These are phyloP conservation scores for Galeruca laticollis DNA, from an alignment of 2,888 invertebrate genomes.

Conservation along the genomic window DNA sequence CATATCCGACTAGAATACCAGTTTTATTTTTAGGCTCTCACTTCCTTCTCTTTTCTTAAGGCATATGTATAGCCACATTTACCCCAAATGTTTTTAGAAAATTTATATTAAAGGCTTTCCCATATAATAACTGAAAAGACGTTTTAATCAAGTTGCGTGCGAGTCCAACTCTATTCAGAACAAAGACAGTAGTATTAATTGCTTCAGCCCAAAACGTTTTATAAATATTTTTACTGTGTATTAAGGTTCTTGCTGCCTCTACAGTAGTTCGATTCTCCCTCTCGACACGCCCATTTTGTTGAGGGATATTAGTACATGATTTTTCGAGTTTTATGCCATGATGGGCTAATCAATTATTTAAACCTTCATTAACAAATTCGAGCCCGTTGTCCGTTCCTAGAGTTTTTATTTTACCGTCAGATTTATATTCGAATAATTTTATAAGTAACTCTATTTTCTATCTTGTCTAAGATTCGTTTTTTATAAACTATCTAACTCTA, in stretches of 20 bases:
- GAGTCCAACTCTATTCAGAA: constrained; percentile 46
- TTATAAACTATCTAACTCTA: too few species aligned
- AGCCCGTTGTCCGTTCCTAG: too few species aligned
- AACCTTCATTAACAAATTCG: too few species aligned
- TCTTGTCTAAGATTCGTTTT: too few species aligned
- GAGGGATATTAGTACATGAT: constrained; percentile 1
- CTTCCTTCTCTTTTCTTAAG: constrained; percentile 57
- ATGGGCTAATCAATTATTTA: too few species aligned
- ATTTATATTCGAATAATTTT: too few species aligned
- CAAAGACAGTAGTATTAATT: constrained; percentile 47
- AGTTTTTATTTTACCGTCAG: too few species aligned
- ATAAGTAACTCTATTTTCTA: too few species aligned
- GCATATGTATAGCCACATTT: too few species aligned
- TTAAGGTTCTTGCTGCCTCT: too few species aligned
- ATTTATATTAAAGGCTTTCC: constrained; percentile 57
- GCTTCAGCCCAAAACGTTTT: constrained; percentile 59
- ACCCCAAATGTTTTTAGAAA: constrained; percentile 56
- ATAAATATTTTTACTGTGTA: not conserved
- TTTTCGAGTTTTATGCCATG: too few species aligned
- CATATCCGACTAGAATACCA: constrained; percentile 60
- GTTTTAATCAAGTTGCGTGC: constrained; percentile 47
- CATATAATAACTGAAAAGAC: constrained; percentile 60
- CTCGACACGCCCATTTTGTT: constrained; percentile 60
- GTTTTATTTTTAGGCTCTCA: constrained; percentile 57
- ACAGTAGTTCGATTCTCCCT: constrained; percentile 55